Percentiles rank a stretch among this genome's conserved stretches.
These are phyloP conservation scores for Stichodactyla mertensii DNA, from an alignment of 64 coral and sea anemone species.

Conservation along the genomic window DNA sequence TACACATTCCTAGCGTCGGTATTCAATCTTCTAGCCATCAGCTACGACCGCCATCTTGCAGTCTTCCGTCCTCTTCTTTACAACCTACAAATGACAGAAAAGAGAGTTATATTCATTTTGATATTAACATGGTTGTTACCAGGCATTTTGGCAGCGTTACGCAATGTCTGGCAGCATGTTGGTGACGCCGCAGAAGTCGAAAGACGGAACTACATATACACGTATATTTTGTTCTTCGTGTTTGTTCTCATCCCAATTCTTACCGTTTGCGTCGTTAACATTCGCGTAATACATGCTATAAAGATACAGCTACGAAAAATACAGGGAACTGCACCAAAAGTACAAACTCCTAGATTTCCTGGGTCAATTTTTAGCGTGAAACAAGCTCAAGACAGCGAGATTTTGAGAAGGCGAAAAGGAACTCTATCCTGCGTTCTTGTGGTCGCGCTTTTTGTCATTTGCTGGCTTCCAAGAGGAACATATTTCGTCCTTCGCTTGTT, in stretches of 20 bases:
- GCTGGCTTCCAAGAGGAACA: conserved; percentile 67
- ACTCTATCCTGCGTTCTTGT: conserved; percentile 62
- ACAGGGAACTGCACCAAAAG: background rate
- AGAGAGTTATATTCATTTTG: conserved; percentile 28
- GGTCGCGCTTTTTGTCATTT: conserved; percentile 44
- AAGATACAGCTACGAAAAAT: conserved; percentile 52
- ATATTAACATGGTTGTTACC: conserved; percentile 46
- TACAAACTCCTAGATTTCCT: background rate
- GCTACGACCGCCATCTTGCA: conserved; percentile 64
- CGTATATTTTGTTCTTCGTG: conserved; percentile 31
- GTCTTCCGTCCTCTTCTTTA: conserved; percentile 74
- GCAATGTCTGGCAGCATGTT: conserved; percentile 46
- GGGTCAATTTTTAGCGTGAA: background rate
- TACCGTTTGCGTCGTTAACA: conserved; percentile 48
- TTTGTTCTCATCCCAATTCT: conserved; percentile 70
- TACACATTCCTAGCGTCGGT: conserved; percentile 57
- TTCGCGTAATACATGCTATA: conserved; percentile 41
- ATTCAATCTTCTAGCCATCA: conserved; percentile 69
- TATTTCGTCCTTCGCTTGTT: conserved; percentile 35
- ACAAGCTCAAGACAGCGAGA: background rate
- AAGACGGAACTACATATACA: conserved; percentile 48
- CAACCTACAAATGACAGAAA: conserved; percentile 50
- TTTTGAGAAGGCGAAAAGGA: conserved; percentile 37
- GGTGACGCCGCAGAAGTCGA: conserved; percentile 8
- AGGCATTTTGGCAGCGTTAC: background rate